phyloP scores from a whole-genome alignment of 2,113 vertebrate genomes.

The Apus apus region DNA sequence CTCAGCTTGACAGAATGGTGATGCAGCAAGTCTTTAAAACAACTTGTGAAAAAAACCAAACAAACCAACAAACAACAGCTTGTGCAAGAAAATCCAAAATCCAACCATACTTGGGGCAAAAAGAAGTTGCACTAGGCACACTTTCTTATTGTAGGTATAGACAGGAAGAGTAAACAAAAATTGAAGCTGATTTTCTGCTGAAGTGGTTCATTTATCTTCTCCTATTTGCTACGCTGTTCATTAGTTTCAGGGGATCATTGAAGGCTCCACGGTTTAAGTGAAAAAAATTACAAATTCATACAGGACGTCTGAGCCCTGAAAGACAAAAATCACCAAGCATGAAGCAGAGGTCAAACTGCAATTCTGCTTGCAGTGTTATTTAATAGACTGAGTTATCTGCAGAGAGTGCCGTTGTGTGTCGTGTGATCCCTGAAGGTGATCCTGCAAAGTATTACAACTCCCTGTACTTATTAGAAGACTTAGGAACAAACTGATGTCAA shows the following conservation, averaged over 20 bases:
- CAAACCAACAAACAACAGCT: background rate
- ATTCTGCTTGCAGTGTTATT: background rate
- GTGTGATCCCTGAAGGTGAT: constrained; percentile 53
- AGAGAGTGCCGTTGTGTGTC: background rate
- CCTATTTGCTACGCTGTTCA: background rate
- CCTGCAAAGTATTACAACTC: background rate
- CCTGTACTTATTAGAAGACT: background rate
- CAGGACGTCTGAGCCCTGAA: background rate
- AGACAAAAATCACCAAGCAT: background rate
- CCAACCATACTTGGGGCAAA: background rate
- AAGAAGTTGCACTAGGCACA: background rate
- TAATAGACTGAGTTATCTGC: background rate
- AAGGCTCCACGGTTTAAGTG: background rate
- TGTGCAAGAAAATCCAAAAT: background rate
- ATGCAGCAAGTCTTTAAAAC: background rate
- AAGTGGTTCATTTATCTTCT: background rate
- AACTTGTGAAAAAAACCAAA: background rate
- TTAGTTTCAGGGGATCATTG: background rate
- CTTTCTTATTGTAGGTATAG: background rate
- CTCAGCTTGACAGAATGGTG: background rate
- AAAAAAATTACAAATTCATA: background rate
- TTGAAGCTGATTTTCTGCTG: background rate
- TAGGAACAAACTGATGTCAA: constrained; percentile 21
- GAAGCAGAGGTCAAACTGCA: background rate
- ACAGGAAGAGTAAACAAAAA: background rate